Conservation (phyloP, 2,113 vertebrate genomes). For the Corydoras maculifer region DNA sequence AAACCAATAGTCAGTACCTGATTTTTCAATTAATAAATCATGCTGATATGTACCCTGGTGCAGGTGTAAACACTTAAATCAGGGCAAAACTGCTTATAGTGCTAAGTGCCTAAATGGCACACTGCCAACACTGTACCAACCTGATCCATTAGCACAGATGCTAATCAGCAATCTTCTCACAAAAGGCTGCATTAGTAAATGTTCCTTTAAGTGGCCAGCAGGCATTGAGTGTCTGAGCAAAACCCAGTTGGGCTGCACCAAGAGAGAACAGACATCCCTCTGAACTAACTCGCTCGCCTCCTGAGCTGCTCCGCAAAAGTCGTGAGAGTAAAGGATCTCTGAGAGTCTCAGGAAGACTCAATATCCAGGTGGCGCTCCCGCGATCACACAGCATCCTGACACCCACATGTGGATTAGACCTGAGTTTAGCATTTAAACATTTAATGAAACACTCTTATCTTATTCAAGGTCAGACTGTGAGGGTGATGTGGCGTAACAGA, state of each 20-base stretch:
- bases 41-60: not conserved
- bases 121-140: conserved; percentile 15
- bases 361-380: too few relatives aligned
- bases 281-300: conserved; percentile 38
- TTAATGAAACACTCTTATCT: too few relatives aligned
- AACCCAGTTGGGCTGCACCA: conserved; percentile 3
- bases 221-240: conserved; percentile 4
- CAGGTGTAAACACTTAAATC: conserved; percentile 12
- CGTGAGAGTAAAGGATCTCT: too few relatives aligned
- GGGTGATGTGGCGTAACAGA: too few relatives aligned
- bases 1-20: too few relatives aligned
- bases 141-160: conserved; percentile 30
- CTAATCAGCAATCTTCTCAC: conserved; percentile 19
- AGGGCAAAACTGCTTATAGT: conserved; percentile 9
- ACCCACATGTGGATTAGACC: too few relatives aligned
- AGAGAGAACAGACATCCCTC: conserved; percentile 7
- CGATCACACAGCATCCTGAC: too few relatives aligned
- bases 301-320: not conserved
- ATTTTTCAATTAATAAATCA: too few relatives aligned
- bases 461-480: too few relatives aligned
- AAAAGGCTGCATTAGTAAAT: conserved; percentile 12
- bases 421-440: too few relatives aligned
- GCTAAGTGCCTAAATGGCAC: conserved; percentile 22
- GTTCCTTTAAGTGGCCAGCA: not conserved
- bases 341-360: too few relatives aligned